phyloP scores from a whole-genome alignment of 2,888 invertebrate species.

The Lasioglossum pauxillum region DNA sequence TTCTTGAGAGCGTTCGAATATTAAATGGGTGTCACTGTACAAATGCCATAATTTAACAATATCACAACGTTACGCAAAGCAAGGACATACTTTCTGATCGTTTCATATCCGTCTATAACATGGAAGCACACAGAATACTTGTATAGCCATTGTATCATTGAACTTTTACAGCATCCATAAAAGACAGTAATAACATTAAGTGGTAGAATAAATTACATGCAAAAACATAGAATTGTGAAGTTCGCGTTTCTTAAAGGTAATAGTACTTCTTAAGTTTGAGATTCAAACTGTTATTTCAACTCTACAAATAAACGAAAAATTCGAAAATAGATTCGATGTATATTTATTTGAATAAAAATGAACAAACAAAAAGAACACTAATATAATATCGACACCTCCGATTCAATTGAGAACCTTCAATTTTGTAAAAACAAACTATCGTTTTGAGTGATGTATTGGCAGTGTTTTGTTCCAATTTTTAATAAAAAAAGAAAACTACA shows the following conservation, averaged over 20 bases:
- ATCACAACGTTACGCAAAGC: conserved; percentile 68
- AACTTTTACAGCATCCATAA: conserved; percentile 68
- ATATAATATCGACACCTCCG: not conserved
- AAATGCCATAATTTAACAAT: conserved; percentile 60
- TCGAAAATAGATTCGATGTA: conserved; percentile 11
- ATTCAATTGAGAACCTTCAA: not conserved
- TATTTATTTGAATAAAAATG: conserved; percentile 6
- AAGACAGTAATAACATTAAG: conserved; percentile 62
- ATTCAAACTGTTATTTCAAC: conserved; percentile 55
- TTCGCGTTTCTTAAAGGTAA: conserved; percentile 29
- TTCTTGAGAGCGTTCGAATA: no score
- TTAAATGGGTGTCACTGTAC: no score
- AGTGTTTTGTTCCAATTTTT: conserved; percentile 55
- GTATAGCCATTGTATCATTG: conserved; percentile 66
- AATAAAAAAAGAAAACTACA: not conserved
- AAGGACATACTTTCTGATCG: conserved; percentile 63
- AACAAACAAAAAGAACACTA: not conserved
- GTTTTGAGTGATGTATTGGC: conserved; percentile 47
- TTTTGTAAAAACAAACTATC: conserved; percentile 12
- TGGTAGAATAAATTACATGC: conserved; percentile 60
- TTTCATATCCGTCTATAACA: conserved; percentile 69
- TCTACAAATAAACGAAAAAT: conserved; percentile 3
- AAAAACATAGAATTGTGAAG: conserved; percentile 60
- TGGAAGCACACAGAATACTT: conserved; percentile 80
- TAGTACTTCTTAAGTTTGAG: conserved; percentile 65